Evolutionary conservation across 92 coral and sea anemone species (phyloP), one percentile per base, ranked within the genome.

Genomic region (Porites rus): DNA sequence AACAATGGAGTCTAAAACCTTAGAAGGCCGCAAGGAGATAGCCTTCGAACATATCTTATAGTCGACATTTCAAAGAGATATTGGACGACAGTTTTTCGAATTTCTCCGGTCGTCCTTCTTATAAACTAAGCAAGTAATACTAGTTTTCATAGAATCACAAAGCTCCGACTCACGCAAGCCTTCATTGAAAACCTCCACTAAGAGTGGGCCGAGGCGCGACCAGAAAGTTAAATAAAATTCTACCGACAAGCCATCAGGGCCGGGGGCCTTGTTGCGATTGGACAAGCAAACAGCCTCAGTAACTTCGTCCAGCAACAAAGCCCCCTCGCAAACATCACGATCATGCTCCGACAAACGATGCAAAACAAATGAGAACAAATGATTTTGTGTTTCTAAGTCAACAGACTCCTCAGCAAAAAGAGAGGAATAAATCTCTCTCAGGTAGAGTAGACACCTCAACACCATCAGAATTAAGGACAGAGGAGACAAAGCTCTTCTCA

Each of bases 291-390:
- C 1, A 1, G 83, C 71, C 0, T 2, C 51, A 0, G 83, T 10
- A 0, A 22, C 6, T 4, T 79, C 63, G 0, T 1, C 0, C 0
- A 65, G 14, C 1, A 46, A 1, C 20, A 79, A 11, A 2, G 4
- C 8, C 1, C 18, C 83, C 6, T 79, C 74, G 43, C 83, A 79
- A 1, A 19, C 0, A 1, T 65, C 64, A 1, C 64, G 59, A 2
- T 78, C 72, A 2, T 14, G 18, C 0, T 20, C 59, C 0, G 74
- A 64, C 1, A 65, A 59, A 1, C 8, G 7, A 2, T 14, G 0
- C 6, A 14, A 3, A 43, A 72, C n/a, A n/a, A 3, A 1, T 0
- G 4, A 11, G 0, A 50, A 0, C 6, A 51, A 19, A 0, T 5
- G 6, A 8, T 18, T 12, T 2, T 8, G 17, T 20, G 50, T 43